These are phyloP conservation scores for Atethmia centrago DNA, from an alignment of 2,888 invertebrate species.

Conservation along the genomic window DNA sequence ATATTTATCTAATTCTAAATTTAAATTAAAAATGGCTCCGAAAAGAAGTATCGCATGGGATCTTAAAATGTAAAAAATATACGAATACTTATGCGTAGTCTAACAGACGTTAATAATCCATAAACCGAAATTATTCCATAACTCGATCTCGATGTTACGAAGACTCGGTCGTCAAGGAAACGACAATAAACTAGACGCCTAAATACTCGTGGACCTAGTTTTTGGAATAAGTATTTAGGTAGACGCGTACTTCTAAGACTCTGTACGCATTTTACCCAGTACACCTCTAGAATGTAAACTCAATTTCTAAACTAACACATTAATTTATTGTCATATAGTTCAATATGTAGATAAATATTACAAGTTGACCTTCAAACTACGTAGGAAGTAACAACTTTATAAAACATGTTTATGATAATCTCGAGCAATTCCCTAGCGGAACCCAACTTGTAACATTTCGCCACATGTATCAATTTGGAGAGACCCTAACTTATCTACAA, in stretches of 20 bases:
- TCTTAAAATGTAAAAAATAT: too few species aligned
- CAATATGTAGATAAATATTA: too few species aligned
- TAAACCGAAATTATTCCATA: not conserved
- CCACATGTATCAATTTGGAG: slow-evolving; percentile 48
- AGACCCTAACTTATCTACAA: slow-evolving; percentile 31
- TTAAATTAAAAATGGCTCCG: too few species aligned
- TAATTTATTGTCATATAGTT: too few species aligned
- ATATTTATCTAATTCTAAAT: too few species aligned
- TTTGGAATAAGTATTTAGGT: not conserved
- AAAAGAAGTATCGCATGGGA: too few species aligned
- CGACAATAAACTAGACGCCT: not conserved
- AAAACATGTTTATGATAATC: slow-evolving; percentile 43
- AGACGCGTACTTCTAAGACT: not conserved
- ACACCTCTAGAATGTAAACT: too few species aligned
- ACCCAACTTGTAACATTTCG: slow-evolving; percentile 23
- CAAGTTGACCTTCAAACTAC: slow-evolving; percentile 17
- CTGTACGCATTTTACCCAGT: not conserved
- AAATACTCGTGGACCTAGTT: not conserved
- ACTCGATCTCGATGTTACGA: not conserved
- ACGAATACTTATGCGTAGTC: not conserved
- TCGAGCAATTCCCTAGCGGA: slow-evolving; percentile 27
- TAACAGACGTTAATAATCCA: not conserved
- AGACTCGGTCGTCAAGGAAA: not conserved
- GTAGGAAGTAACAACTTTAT: slow-evolving; percentile 16
- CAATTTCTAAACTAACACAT: too few species aligned